Percentiles rank a stretch among this genome's conserved stretches.
phyloP scores from a whole-genome alignment of 2,797 vertebrate genomes.

The Darevskia nairensis region DNA sequence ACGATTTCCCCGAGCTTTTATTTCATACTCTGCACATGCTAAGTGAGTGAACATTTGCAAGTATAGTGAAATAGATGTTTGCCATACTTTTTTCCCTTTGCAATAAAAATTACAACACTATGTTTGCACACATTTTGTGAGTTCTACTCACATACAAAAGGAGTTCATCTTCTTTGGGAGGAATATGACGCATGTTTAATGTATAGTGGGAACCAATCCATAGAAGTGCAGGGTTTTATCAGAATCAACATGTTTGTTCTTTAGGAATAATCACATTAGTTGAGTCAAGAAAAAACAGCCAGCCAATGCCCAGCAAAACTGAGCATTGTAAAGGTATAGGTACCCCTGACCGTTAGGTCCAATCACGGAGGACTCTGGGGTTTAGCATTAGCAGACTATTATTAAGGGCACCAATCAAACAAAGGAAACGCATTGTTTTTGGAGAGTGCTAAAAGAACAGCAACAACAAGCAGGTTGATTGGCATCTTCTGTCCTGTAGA shows the following conservation, averaged over 20 bases:
- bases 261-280: conserved; percentile 22
- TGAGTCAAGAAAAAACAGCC: conserved; percentile 41
- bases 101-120: background rate
- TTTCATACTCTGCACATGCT: background rate
- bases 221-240: conserved; percentile 59
- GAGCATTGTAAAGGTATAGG: conserved; percentile 6
- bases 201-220: background rate
- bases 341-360: too few species aligned
- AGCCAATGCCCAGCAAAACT: conserved; percentile 55
- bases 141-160: background rate
- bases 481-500: conserved; percentile 27
- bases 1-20: background rate
- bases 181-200: background rate
- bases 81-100: background rate
- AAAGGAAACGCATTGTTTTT: conserved; percentile 31
- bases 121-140: background rate
- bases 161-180: background rate
- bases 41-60: background rate
- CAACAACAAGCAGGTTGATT: background rate
- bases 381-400: conserved; percentile 52
- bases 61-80: background rate
- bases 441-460: background rate
- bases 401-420: conserved; percentile 36
- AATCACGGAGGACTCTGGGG: too few species aligned
- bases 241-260: conserved; percentile 46